Percentiles rank a stretch among this genome's conserved stretches.
phyloP scores from a whole-genome alignment of 2,797 vertebrate genomes.

The Gallinago solitaria region DNA sequence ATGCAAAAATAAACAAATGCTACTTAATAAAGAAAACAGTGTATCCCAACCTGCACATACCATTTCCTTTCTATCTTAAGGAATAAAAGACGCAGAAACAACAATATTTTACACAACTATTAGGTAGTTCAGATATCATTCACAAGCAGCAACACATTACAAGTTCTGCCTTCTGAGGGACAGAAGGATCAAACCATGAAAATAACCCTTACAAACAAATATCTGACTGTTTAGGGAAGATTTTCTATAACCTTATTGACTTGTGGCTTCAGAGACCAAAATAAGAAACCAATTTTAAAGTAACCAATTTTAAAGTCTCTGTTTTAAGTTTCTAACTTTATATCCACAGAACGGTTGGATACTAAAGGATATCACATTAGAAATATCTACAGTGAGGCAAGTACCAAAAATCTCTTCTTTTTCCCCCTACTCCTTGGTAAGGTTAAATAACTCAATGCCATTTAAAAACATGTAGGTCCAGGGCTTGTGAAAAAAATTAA shows the following conservation, averaged over 20 bases:
- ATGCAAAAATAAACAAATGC: background rate
- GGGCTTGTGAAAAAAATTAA: background rate
- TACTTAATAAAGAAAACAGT: background rate
- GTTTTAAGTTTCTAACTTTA: background rate
- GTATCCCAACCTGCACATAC: background rate
- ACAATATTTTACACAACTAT: background rate
- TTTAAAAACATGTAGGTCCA: background rate
- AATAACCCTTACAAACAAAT: background rate
- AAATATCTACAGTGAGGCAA: background rate
- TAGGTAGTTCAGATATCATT: background rate
- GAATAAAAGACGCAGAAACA: background rate
- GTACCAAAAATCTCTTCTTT: background rate
- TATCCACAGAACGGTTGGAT: background rate
- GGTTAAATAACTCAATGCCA: background rate
- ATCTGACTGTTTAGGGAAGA: background rate
- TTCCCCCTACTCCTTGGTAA: background rate
- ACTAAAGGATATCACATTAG: background rate
- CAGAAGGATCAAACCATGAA: background rate
- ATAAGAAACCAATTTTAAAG: background rate
- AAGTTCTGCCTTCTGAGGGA: background rate
- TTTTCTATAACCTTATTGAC: background rate
- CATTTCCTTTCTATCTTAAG: background rate
- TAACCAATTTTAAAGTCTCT: background rate
- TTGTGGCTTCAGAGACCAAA: background rate
- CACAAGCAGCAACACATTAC: background rate